phyloP scores from a whole-genome alignment of 2,888 invertebrate genomes.

The Drosophila buzzatii region DNA sequence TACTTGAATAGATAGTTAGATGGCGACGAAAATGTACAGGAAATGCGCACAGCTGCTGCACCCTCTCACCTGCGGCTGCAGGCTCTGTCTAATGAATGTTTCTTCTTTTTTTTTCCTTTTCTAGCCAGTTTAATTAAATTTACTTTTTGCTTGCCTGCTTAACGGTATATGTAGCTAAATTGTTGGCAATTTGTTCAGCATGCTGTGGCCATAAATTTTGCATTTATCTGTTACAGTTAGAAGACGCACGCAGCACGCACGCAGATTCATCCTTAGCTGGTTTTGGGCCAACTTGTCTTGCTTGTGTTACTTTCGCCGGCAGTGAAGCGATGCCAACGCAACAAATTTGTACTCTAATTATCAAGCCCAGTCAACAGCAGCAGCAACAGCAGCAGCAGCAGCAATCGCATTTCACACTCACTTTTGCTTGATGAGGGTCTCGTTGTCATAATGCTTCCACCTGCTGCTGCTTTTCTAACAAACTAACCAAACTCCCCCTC shows the following conservation, averaged over 20 bases:
- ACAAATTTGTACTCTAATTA: slow-evolving; percentile 77
- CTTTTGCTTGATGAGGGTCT: slow-evolving; percentile 67
- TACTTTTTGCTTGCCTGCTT: slow-evolving; percentile 55
- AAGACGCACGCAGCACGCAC: slow-evolving; percentile 58
- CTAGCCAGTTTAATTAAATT: slow-evolving; percentile 67
- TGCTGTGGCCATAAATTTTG: slow-evolving; percentile 71
- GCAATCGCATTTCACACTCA: slow-evolving; percentile 70
- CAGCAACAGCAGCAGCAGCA: slow-evolving; percentile 1
- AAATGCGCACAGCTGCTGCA: slow-evolving; percentile 64
- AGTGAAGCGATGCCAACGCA: slow-evolving; percentile 66
- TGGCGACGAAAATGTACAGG: slow-evolving; percentile 48
- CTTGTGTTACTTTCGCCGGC: slow-evolving; percentile 69
- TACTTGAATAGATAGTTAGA: slow-evolving; percentile 6
- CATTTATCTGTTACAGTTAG: slow-evolving; percentile 78
- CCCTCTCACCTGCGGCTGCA: slow-evolving; percentile 5
- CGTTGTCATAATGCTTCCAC: slow-evolving; percentile 57
- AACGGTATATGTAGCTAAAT: slow-evolving; percentile 72
- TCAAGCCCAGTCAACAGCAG: slow-evolving; percentile 37
- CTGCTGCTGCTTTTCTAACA: slow-evolving; percentile 39
- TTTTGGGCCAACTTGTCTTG: slow-evolving; percentile 28
- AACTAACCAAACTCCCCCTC: slow-evolving; percentile 3
- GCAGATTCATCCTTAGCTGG: slow-evolving; percentile 7
- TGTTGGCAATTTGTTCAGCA: slow-evolving; percentile 76
- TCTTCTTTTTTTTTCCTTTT: slow-evolving; percentile 21
- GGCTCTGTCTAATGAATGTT: slow-evolving; percentile 57